Base-by-base conservation (phyloP, 2,888 invertebrate species). In the Miltochrista miniata region DNA sequence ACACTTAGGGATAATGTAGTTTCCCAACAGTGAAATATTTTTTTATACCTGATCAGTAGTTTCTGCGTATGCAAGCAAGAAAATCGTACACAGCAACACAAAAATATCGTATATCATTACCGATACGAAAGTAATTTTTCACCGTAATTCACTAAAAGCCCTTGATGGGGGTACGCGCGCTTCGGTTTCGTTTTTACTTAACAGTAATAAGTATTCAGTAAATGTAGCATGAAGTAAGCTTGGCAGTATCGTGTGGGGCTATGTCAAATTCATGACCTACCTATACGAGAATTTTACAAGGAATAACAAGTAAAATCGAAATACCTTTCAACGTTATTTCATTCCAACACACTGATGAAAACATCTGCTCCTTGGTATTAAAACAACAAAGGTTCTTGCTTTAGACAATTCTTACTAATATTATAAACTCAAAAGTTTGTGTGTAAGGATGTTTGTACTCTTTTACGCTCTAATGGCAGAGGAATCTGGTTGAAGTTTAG, bases 201-300 rank as follows among this genome's bases (percentile, higher is more conserved):
- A 47, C 51, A 54, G 61, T 64, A 61, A 72, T 72, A 70, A 59
- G 54, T 70, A 73, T 74, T 68, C 74, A 55, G 68, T 52, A 48
- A 45, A 60, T 63, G 70, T 74, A 54, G 54, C 61, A 60, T 57
- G 64, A 63, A 69, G 70, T 72, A 72, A 66, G 73, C 74, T 68
- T 70, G 66, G 60, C 59, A 61, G 68, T 56, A 61, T 52, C 64
- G 61, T 60, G 51, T 59, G 64, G 42, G 62, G 57, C 59, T 65
- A 75, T 77, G 67, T 67, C 71, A 74, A 76, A 79, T 78, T 79
- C 79, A 79, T 72, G 74, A 76, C 70, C 54, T 61, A 64, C 62
- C 65, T 63, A 64, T 64, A 65, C 59, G 63, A 67, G 58, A 63
- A 71, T 50, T 63, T 67, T 70, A 65, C 56, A 63, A 65, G 70